Evolutionary conservation across 2,888 invertebrate species (phyloP), one percentile per base, ranked within the genome.

Genomic region (Heliconius ismenius): DNA sequence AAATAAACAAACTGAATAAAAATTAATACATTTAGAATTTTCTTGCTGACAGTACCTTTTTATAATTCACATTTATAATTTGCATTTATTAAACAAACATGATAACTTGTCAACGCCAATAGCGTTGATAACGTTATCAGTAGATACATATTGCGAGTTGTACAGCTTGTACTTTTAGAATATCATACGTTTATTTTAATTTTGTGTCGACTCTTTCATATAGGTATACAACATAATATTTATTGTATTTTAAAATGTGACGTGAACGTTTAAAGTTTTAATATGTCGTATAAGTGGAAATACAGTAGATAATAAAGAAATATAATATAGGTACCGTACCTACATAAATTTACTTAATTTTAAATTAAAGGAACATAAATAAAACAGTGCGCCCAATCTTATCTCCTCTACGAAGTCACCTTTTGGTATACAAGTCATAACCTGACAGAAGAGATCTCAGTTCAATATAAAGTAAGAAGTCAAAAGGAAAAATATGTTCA

Each of bases 61-160:
- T 81, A 81, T 81, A 79, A 80, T 73, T 76, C 78, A 82, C 75
- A 76, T 73, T 86, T 86, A 86, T 83, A 84, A 87, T 85, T 86
- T 84, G 84, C 84, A 69, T 69, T 69, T 69, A 54, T 85, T 87
- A 86, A 88, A 89, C 88, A 87, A 86, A 86, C 85, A 86, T 90
- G 91, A 92, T 91, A 92, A 86, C 86, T 84, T 91, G 90, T 92
- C 91, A 90, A 90, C 91, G 88, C 87, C 90, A 90, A 91, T 91
- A 88, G 85, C 83, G 83, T 84, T 86, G 93, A 92, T 92, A 92
- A 89, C 84, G 86, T 87, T 92, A 93, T 92, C 92, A 88, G 87
- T 54, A 72, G 76, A 65, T 76, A 76, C 78, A 54, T 69, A 74
- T 63, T 28, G 75, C 77, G 79, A 78, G 79, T 75, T 78, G 79